Conservation (phyloP, 30 jellyfish, hydroid and myxozoan genomes). For the Mastigias papua region DNA sequence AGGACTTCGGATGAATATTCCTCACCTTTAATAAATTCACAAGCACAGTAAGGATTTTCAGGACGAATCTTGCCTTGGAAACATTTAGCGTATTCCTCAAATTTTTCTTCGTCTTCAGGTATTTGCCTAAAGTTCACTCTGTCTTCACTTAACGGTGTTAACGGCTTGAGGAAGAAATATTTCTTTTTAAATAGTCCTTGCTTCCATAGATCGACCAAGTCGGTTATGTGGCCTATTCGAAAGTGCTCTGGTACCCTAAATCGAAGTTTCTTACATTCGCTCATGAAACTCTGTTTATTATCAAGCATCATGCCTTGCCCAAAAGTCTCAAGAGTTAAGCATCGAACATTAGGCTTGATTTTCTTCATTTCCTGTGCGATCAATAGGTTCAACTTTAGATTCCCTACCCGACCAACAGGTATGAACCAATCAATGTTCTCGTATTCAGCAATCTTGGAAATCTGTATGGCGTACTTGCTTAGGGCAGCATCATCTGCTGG, state of each 20-base stretch:
- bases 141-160: not conserved
- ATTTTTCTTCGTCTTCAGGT: conserved; percentile 4
- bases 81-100: not conserved
- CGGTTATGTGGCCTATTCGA: not conserved
- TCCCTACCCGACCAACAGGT: conserved; percentile 9
- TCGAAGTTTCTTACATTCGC: conserved; percentile 11
- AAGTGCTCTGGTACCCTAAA: conserved; percentile 6
- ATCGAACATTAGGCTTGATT: conserved; percentile 1
- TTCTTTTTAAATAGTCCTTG: conserved; percentile 6
- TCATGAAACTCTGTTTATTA: conserved; percentile 1
- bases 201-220: not conserved
- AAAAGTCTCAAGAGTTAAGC: not conserved
- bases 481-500: not conserved
- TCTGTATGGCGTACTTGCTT: not conserved
- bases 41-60: conserved; percentile 15
- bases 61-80: not conserved
- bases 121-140: conserved; percentile 1
- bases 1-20: conserved; percentile 14
- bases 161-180: conserved; percentile 29
- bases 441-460: not conserved
- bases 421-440: conserved; percentile 38
- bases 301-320: not conserved
- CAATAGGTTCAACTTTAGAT: not conserved
- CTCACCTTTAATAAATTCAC: conserved; percentile 12
- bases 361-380: not conserved